A percentile compares a stretch with the other conserved stretches of the same genome.
phyloP scores from a whole-genome alignment of 1,140 invertebrate species.

The Hydropsyche tenuis region DNA sequence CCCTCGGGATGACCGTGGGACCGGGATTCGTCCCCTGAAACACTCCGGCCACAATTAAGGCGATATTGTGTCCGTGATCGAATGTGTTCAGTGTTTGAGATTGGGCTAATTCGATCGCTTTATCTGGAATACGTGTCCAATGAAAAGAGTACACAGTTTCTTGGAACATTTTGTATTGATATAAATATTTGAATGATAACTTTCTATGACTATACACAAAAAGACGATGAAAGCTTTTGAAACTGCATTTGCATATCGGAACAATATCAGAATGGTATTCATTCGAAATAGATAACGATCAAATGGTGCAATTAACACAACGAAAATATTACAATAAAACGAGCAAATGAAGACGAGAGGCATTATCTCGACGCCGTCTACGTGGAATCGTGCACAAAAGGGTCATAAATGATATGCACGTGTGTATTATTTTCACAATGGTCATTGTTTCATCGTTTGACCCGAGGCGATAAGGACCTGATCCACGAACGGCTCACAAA shows the following conservation, averaged over 20 bases:
- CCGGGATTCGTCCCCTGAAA: slow-evolving; percentile 27
- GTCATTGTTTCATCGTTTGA: slow-evolving; percentile 38
- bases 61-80: slow-evolving; percentile 44
- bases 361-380: slow-evolving; percentile 12
- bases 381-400: slow-evolving; percentile 22
- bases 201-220: too few relatives aligned
- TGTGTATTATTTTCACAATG: slow-evolving; percentile 35
- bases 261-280: neutral
- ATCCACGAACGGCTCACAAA: slow-evolving; percentile 6
- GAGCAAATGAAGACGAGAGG: too few relatives aligned
- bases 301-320: neutral
- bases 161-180: too few relatives aligned
- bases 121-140: neutral
- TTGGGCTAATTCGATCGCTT: slow-evolving; percentile 28
- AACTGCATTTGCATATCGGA: too few relatives aligned
- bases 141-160: too few relatives aligned
- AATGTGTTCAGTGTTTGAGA: too few relatives aligned
- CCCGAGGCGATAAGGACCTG: slow-evolving; percentile 28
- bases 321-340: neutral
- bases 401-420: slow-evolving; percentile 29
- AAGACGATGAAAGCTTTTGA: too few relatives aligned
- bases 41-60: slow-evolving; percentile 42
- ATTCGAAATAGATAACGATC: neutral
- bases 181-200: too few relatives aligned
- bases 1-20: slow-evolving; percentile 32